These are phyloP conservation scores for Leptothorax acervorum DNA, from an alignment of 2,888 invertebrate species.

Conservation along the genomic window DNA sequence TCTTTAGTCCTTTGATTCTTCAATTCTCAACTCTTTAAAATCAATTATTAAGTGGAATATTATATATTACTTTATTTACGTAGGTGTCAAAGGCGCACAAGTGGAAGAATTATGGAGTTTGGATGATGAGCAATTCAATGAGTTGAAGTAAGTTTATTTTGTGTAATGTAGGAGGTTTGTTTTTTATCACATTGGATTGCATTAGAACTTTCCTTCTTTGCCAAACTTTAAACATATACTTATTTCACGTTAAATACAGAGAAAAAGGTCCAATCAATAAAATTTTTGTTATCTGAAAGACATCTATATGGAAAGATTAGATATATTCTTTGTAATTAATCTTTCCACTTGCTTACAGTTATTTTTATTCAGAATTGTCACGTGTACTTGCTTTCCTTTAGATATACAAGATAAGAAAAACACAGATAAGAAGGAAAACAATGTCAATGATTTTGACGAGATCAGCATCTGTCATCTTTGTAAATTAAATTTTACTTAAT, in stretches of 20 bases:
- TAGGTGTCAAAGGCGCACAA: slow-evolving; percentile 97
- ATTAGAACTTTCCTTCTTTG: background rate
- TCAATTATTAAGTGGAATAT: background rate
- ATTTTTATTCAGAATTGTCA: background rate
- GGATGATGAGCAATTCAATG: slow-evolving; percentile 95
- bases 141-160: slow-evolving; percentile 90
- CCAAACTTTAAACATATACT: background rate
- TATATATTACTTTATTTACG: slow-evolving; percentile 61
- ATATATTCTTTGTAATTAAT: background rate
- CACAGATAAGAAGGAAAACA: background rate
- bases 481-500: background rate
- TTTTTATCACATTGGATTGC: background rate
- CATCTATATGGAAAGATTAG: background rate
- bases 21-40: background rate
- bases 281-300: slow-evolving; percentile 13
- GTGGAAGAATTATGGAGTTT: slow-evolving; percentile 99
- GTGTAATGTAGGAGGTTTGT: background rate
- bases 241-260: background rate
- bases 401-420: background rate
- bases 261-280: background rate
- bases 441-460: background rate
- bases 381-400: background rate
- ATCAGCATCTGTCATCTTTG: background rate
- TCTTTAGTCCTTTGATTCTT: background rate
- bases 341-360: background rate